Conservation (phyloP, 2,113 vertebrate genomes). For the Centropus bengalensis region DNA sequence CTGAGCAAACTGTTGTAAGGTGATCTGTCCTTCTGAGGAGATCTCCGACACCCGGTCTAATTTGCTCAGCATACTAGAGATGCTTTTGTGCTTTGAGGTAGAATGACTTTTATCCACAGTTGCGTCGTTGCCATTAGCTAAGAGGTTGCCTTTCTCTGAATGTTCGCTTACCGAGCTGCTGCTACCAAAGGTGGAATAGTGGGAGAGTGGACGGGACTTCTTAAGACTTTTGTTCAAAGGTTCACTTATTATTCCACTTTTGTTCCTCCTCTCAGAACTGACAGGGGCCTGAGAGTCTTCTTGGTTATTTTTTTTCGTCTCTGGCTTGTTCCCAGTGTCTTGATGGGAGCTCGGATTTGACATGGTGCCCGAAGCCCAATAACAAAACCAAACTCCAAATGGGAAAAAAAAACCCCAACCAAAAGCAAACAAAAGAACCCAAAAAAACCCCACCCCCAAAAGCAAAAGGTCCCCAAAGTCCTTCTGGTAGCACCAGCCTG, state of each 20-base stretch:
- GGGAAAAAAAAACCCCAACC: not conserved
- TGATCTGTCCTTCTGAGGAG: slow-evolving; percentile 93
- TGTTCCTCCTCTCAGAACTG: slow-evolving; percentile 89
- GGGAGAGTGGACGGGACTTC: slow-evolving; percentile 93
- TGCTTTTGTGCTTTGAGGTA: slow-evolving; percentile 87
- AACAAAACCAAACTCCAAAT: not conserved
- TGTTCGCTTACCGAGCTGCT: slow-evolving; percentile 87
- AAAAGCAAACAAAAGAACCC: not conserved
- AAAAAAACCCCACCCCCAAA: slow-evolving; percentile 33
- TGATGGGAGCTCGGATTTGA: slow-evolving; percentile 85
- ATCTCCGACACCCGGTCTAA: slow-evolving; percentile 92
- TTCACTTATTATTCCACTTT: slow-evolving; percentile 96
- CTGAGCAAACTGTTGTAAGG: slow-evolving; percentile 97
- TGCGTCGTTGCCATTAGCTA: slow-evolving; percentile 80
- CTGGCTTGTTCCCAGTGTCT: slow-evolving; percentile 85
- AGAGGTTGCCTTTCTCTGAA: slow-evolving; percentile 79
- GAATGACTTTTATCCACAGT: slow-evolving; percentile 86
- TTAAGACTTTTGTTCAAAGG: slow-evolving; percentile 98
- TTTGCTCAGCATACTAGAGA: slow-evolving; percentile 88
- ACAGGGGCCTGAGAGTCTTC: slow-evolving; percentile 82
- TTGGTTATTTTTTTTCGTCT: slow-evolving; percentile 83
- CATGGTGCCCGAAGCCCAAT: slow-evolving; percentile 81
- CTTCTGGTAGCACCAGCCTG: slow-evolving; percentile 9
- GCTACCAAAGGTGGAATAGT: slow-evolving; percentile 91
- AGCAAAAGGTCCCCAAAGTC: not conserved